These are phyloP conservation scores for Emydoidea blandingii DNA, from an alignment of 2,797 vertebrate genomes.

Conservation along the genomic window DNA sequence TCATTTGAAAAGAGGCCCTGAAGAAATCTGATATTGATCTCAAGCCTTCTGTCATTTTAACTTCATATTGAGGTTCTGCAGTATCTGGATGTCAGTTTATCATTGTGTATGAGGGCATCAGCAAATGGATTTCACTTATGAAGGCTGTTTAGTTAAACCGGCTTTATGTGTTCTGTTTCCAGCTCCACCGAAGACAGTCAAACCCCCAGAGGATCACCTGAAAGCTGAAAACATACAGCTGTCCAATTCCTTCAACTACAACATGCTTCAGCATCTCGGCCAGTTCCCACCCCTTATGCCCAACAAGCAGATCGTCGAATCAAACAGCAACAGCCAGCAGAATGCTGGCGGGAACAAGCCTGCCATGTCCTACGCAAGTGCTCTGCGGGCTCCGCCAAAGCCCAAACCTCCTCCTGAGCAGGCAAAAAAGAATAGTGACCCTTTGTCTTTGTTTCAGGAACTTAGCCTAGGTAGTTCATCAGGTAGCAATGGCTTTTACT, in stretches of 20 bases:
- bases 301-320: slow-evolving; percentile 91
- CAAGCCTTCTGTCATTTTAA: not conserved
- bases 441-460: slow-evolving; percentile 97
- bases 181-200: slow-evolving; percentile 89
- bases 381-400: slow-evolving; percentile 95
- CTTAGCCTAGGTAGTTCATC: slow-evolving; percentile 99
- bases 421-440: slow-evolving; percentile 98
- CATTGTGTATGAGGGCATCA: fast-evolving
- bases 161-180: slow-evolving; percentile 41
- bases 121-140: fast-evolving
- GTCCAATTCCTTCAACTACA: slow-evolving; percentile 87
- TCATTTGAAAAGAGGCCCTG: not conserved
- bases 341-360: slow-evolving; percentile 86
- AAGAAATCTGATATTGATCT: not conserved
- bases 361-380: slow-evolving; percentile 98
- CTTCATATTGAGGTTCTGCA: not conserved
- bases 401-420: slow-evolving; percentile 95
- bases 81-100: not conserved
- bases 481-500: slow-evolving; percentile 99
- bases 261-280: slow-evolving; percentile 93
- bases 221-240: slow-evolving; percentile 89
- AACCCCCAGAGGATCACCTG: slow-evolving; percentile 89
- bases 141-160: not conserved
- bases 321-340: slow-evolving; percentile 84
- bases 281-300: slow-evolving; percentile 98